These are phyloP conservation scores for Gallinago jamesoni DNA, from an alignment of 2,113 vertebrate genomes.

Conservation along the genomic window DNA sequence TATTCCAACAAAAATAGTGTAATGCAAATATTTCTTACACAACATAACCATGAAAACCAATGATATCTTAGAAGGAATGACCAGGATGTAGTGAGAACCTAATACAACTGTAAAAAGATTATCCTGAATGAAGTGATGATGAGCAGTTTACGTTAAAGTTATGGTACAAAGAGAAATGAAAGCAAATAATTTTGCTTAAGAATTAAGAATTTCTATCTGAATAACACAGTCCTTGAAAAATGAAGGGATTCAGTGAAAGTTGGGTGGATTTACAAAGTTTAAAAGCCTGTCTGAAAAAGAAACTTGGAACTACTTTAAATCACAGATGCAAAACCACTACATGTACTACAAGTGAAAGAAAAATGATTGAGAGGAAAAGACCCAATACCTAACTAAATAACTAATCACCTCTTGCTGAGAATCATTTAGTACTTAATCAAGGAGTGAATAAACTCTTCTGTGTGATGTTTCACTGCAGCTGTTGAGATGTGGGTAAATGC, in stretches of 20 bases:
- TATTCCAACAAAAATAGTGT: neutral
- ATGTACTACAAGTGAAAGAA: neutral
- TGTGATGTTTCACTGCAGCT: neutral
- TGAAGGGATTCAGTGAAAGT: neutral
- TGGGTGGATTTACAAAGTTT: neutral
- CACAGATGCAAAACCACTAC: neutral
- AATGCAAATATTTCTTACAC: neutral
- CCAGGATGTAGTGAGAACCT: neutral
- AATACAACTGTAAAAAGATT: neutral
- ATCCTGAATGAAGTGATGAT: neutral
- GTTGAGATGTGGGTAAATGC: neutral
- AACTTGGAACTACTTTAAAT: neutral
- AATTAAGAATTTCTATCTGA: neutral
- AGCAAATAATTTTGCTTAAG: neutral
- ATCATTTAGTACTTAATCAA: neutral
- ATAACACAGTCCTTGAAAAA: neutral
- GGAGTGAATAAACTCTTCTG: neutral
- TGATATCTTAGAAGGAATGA: neutral
- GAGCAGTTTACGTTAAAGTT: neutral
- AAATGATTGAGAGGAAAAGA: neutral
- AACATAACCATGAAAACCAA: neutral
- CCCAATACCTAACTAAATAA: neutral
- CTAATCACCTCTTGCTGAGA: neutral
- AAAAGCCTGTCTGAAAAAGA: neutral
- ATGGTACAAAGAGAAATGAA: neutral